Evolutionary conservation across 2,888 invertebrate genomes (phyloP), one percentile per base, ranked within the genome.

Genomic region (Drosophila fungiperda): DNA sequence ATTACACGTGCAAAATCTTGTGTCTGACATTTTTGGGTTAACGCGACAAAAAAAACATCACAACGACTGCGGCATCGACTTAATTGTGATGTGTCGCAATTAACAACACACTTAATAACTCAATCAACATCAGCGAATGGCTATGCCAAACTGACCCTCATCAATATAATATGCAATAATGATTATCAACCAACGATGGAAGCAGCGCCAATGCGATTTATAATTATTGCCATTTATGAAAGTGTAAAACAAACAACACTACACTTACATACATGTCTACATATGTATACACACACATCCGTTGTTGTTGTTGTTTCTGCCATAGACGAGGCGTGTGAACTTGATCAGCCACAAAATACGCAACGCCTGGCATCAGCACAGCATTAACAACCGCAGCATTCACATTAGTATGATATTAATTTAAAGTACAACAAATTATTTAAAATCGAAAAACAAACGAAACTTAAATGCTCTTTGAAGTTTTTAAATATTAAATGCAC

Each of bases 11-110:
- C 85, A 70, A 76, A 74, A 76, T 77, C 69, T 73, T 48, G 26
- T 53, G 69, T 29, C 76, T 81, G 87, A 87, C 87, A 88, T 73
- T 84, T 87, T 82, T 84, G 78, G 86, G 88, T 88, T 88, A 86
- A 80, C 60, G 76, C 80, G 86, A 88, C 86, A 82, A 70, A 81
- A 62, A 82, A 70, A 81, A 62, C 72, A 76, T 55, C 73, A 55
- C 12, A 23, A 4, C 32, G 33, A 45, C 29, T 2, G 20, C 65
- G 53, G 61, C 35, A 42, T 48, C 62, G 36, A 35, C 40, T 69
- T 50, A 60, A 50, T 54, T 73, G 69, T 72, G 73, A 59, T 73
- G 50, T 72, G 71, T 66, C 58, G 87, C 87, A 84, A 85, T 82
- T 87, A 82, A 76, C 75, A 68, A 55, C 76, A 68, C 82, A 75